Evolutionary conservation across 2,888 invertebrate species (phyloP).

Genomic region (Monoplex corrugatus): DNA sequence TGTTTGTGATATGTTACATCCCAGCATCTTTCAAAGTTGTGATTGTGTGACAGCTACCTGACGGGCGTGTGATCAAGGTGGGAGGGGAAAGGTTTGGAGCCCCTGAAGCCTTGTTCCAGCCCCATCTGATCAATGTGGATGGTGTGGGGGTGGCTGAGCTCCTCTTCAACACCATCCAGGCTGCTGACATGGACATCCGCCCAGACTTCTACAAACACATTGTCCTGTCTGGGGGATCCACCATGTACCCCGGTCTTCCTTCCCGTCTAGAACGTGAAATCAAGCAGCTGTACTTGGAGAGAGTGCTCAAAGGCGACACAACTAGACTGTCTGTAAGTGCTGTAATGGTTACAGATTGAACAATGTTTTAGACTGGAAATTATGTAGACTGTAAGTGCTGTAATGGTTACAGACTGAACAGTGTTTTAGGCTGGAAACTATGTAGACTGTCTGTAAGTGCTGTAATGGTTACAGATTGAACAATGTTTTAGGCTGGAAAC

Average conservation of each 20-base stretch:
- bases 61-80: constrained; percentile 78
- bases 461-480: too few species aligned
- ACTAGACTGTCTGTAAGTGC: constrained; percentile 89
- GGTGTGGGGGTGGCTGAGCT: constrained; percentile 90
- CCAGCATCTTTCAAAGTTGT: too few species aligned
- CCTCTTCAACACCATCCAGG: constrained; percentile 97
- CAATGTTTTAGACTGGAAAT: too few species aligned
- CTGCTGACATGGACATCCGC: constrained; percentile 85
- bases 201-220: constrained; percentile 99
- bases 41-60: neutral
- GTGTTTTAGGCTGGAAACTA: too few species aligned
- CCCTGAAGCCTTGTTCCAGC: constrained; percentile 99
- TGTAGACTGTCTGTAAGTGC: constrained; percentile 88
- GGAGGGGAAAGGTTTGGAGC: constrained; percentile 99
- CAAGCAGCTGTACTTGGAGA: constrained; percentile 97
- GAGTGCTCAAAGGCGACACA: constrained; percentile 96
- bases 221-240: constrained; percentile 98
- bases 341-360: too few species aligned
- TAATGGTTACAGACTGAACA: too few species aligned
- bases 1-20: too few species aligned
- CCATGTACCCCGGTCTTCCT: constrained; percentile 99
- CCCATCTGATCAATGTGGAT: constrained; percentile 99
- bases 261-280: constrained; percentile 98
- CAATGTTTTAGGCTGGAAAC: too few species aligned
- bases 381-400: too few species aligned